Evolutionary conservation across 2,113 vertebrate species (phyloP).

Genomic region (Synchiropus splendidus): DNA sequence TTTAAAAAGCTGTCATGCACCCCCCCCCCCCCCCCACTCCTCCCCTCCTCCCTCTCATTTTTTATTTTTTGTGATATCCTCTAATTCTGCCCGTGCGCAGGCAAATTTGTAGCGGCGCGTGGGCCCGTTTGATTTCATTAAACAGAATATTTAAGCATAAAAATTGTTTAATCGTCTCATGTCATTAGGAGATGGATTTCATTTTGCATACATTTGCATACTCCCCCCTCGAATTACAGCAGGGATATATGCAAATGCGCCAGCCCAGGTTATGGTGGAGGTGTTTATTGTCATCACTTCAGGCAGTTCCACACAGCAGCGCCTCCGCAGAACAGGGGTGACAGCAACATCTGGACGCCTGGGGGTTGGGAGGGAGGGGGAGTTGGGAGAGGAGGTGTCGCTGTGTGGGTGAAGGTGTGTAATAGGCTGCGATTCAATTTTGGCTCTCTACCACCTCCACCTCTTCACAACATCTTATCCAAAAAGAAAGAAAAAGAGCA

Average conservation of each 20-base stretch:
- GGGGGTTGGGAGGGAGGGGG: slow-evolving; percentile 28
- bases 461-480: slow-evolving; percentile 3
- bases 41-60: slow-evolving; percentile 15
- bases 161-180: slow-evolving; percentile 99
- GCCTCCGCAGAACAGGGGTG: slow-evolving; percentile 63
- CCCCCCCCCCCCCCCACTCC: slow-evolving; percentile 14
- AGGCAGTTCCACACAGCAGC: slow-evolving; percentile 80
- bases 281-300: slow-evolving; percentile 95
- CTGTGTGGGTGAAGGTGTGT: slow-evolving; percentile 37
- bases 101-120: slow-evolving; percentile 83
- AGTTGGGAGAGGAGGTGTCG: slow-evolving; percentile 38
- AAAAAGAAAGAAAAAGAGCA: slow-evolving; percentile 7
- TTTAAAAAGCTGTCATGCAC: slow-evolving; percentile 59
- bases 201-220: slow-evolving; percentile 99
- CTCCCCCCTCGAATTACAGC: slow-evolving; percentile 81
- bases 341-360: slow-evolving; percentile 66
- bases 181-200: slow-evolving; percentile 98
- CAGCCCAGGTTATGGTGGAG: slow-evolving; percentile 82
- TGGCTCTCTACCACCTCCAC: slow-evolving; percentile 21
- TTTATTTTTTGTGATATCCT: slow-evolving; percentile 66
- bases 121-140: slow-evolving; percentile 98
- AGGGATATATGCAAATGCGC: slow-evolving; percentile 84
- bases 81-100: slow-evolving; percentile 81
- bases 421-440: slow-evolving; percentile 26
- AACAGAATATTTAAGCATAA: slow-evolving; percentile 99